Conservation (phyloP, 2,888 invertebrate species). For the Amphimallon solstitiale region DNA sequence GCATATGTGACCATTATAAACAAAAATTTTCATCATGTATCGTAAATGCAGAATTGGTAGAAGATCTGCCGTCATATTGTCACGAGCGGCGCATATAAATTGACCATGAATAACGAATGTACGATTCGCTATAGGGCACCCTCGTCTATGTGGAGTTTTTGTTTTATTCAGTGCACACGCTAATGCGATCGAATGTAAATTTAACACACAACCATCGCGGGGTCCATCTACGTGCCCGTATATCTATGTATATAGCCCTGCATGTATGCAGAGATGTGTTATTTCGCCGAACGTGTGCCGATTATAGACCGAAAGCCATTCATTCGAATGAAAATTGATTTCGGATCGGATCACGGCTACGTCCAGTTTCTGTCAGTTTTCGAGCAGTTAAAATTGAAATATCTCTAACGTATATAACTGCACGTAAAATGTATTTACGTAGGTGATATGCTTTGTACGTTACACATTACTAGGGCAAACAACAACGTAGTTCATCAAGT, state of each 20-base stretch:
- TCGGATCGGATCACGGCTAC: constrained; percentile 19
- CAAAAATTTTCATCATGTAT: neutral
- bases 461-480: constrained; percentile 5
- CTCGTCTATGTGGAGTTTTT: neutral
- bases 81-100: constrained; percentile 26
- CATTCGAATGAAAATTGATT: constrained; percentile 23
- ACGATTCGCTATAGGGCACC: constrained; percentile 2
- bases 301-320: constrained; percentile 5
- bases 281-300: constrained; percentile 1
- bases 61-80: constrained; percentile 14
- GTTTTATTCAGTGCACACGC: constrained; percentile 25
- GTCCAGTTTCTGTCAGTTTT: constrained; percentile 31
- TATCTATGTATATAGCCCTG: neutral
- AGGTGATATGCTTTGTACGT: neutral
- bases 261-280: neutral
- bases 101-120: constrained; percentile 30
- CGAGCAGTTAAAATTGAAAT: constrained; percentile 29
- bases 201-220: constrained; percentile 2
- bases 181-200: constrained; percentile 28
- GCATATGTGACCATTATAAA: too few relatives aligned
- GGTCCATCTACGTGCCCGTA: neutral
- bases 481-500: constrained; percentile 10
- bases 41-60: neutral
- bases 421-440: neutral
- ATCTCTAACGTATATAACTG: constrained; percentile 1